Evolutionary conservation across 2,888 invertebrate species (phyloP), one percentile per base, ranked within the genome.

Genomic region (Latrodectus elegans): DNA sequence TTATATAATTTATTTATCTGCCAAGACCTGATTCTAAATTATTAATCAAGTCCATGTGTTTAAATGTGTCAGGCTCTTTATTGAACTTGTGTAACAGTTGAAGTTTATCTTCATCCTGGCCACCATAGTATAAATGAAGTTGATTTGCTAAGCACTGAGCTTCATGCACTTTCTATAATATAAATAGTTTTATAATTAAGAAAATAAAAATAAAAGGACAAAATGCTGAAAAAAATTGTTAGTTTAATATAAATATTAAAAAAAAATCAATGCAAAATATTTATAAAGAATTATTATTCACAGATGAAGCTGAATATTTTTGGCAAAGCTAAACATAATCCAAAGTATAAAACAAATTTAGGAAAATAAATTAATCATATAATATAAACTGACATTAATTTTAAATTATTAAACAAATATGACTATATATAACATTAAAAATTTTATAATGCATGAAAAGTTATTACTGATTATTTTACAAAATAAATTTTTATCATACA

Each of bases 81-180:
- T 95, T 95, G 90, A 97, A 97, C 8, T 91, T 93, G 90, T 95
- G 93, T 85, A 97, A 91, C 67, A 97, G 92, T 72, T 94, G 92
- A 1, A 94, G 91, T 91, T 96, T 95, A 8, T 93, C 93, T 15
- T 93, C 92, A 91, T 95, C 94, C 79, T 94, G 94, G 90, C 95
- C 77, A 75, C 94, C 94, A 92, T 97, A 97, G 92, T 96, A 97
- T 92, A 97, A 93, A 92, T 97, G 96, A 88, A 97, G 93, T 92
- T 97, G 96, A 92, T 97, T 97, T 0, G 95, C 96, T 80, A 97
- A 92, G 91, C 96, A 97, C 91, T 95, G 96, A 0, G 97, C 97
- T 92, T 97, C 97, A 91, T 95, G 94, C 0, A 94, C 95, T 91
- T 93, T 95, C 83, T 92, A 90, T 55, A 90, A 90, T n/a, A 68